These are phyloP conservation scores for Scrobipalpa costella DNA, from an alignment of 2,888 invertebrate species.

Conservation along the genomic window DNA sequence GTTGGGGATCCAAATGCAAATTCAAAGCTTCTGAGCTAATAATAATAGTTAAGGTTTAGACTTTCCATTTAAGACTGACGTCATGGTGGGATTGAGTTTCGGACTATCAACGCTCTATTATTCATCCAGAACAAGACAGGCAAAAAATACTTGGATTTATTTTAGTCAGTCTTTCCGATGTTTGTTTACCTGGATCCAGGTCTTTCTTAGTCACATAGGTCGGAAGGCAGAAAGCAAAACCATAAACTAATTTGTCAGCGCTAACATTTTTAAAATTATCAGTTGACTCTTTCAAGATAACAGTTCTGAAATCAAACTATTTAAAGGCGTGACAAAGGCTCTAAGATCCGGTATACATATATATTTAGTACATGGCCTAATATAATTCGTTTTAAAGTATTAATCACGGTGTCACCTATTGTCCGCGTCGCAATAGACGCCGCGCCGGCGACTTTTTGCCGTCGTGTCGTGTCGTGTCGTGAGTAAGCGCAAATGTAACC, in stretches of 20 bases:
- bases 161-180: neutral
- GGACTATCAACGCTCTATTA: neutral
- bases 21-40: neutral
- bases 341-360: neutral
- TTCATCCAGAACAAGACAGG: slow-evolving; percentile 8
- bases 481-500: slow-evolving; percentile 69
- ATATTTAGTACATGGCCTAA: neutral
- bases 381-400: slow-evolving; percentile 52
- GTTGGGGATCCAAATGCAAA: neutral
- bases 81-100: neutral
- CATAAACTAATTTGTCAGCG: too few species aligned
- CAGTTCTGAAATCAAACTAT: too few species aligned
- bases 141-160: slow-evolving; percentile 29
- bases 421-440: slow-evolving; percentile 48
- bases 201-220: too few species aligned
- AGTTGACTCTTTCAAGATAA: too few species aligned
- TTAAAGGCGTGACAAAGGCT: too few species aligned
- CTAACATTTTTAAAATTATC: too few species aligned
- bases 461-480: slow-evolving; percentile 42
- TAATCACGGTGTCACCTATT: slow-evolving; percentile 69
- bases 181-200: neutral
- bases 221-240: too few species aligned
- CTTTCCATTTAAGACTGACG: slow-evolving; percentile 10
- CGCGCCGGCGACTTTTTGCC: slow-evolving; percentile 46
- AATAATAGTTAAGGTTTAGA: neutral